phyloP scores from a whole-genome alignment of 1,140 invertebrate genomes.

The Oryzaephilus surinamensis region DNA sequence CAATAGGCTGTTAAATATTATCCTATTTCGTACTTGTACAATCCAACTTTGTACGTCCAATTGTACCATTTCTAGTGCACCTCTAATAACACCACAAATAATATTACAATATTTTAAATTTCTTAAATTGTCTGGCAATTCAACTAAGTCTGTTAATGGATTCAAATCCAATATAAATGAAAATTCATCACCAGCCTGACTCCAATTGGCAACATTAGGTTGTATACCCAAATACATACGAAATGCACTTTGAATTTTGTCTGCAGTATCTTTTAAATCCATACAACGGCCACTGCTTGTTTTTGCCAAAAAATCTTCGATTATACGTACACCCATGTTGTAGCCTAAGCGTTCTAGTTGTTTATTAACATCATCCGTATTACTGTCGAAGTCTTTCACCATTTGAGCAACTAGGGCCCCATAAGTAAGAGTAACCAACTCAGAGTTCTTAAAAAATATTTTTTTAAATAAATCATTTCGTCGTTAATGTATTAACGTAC shows the following conservation, averaged over 20 bases:
- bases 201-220: constrained; percentile 89
- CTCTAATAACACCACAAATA: constrained; percentile 84
- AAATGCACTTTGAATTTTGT: constrained; percentile 79
- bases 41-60: constrained; percentile 71
- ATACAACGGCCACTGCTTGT: constrained; percentile 83
- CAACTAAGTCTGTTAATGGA: constrained; percentile 97
- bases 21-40: constrained; percentile 40
- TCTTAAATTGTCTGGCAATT: constrained; percentile 86
- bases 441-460: constrained; percentile 69
- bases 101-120: constrained; percentile 91
- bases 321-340: constrained; percentile 94
- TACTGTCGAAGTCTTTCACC: constrained; percentile 88
- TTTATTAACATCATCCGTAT: constrained; percentile 93
- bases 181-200: constrained; percentile 88
- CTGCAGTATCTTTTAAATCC: constrained; percentile 94
- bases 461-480: constrained; percentile 2
- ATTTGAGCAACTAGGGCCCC: constrained; percentile 95
- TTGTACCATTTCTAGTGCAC: constrained; percentile 94
- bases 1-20: constrained; percentile 2
- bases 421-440: constrained; percentile 95
- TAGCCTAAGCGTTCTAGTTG: constrained; percentile 91
- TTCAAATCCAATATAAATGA: constrained; percentile 91
- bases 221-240: constrained; percentile 88
- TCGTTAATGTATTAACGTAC: constrained; percentile 28
- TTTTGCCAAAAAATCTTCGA: constrained; percentile 95